These are phyloP conservation scores for Drosophila paulistorum DNA, from an alignment of 1,140 invertebrate species.

Conservation along the genomic window DNA sequence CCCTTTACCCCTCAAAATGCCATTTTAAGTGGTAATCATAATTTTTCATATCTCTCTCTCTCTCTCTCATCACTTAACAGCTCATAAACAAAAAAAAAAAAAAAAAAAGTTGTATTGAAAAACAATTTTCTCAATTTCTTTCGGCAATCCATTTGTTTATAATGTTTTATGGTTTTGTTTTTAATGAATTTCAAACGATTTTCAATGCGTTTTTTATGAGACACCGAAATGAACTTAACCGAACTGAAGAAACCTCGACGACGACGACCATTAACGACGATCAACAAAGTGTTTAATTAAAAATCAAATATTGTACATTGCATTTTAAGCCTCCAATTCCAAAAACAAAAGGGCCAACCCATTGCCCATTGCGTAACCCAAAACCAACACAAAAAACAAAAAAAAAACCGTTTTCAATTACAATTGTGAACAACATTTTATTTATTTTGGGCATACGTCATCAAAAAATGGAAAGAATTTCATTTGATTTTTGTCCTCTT, in stretches of 20 bases:
- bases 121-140: conserved; percentile 9
- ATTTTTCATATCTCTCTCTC: neutral
- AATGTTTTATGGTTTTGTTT: conserved; percentile 5
- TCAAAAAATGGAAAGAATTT: neutral
- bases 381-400: neutral
- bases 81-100: conserved; percentile 1
- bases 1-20: neutral
- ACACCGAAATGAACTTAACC: conserved; percentile 2
- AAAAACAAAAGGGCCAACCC: neutral
- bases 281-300: conserved; percentile 10
- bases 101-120: neutral
- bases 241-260: neutral
- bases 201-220: conserved; percentile 23
- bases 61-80: neutral
- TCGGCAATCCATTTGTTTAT: conserved; percentile 8
- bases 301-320: neutral
- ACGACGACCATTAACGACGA: neutral
- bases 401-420: neutral
- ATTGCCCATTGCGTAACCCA: neutral
- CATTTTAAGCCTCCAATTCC: neutral
- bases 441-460: neutral
- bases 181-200: conserved; percentile 21
- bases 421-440: neutral
- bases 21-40: neutral
- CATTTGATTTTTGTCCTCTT: neutral